Conservation (phyloP, 1,140 invertebrate genomes). For the Dufourea novaeangliae region DNA sequence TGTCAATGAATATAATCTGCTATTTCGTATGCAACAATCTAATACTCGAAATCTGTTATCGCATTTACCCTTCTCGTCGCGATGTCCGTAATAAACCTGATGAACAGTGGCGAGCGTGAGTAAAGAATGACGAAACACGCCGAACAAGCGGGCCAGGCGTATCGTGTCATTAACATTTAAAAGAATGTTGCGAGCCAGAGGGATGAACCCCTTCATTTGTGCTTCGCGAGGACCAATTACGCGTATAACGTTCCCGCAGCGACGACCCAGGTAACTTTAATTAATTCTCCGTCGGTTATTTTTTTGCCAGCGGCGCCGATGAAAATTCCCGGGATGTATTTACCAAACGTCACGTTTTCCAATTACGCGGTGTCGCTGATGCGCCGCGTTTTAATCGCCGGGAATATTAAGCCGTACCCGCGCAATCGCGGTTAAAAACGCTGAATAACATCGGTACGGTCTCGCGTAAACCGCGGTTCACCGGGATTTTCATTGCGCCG, state of each 20-base stretch:
- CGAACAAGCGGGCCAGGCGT: background rate
- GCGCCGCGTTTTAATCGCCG: conserved; percentile 27
- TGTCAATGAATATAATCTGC: no score
- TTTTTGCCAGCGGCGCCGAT: conserved; percentile 8
- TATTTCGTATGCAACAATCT: no score
- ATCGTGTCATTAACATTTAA: conserved; percentile 12
- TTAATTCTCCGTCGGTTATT: conserved; percentile 31
- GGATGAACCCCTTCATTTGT: background rate
- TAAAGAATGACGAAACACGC: background rate
- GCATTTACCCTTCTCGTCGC: no score
- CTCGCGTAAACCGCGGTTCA: background rate
- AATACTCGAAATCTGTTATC: no score
- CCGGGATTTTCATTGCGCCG: conserved; percentile 14
- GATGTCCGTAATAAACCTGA: no score
- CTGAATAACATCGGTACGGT: background rate
- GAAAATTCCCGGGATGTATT: conserved; percentile 27
- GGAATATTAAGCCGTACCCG: conserved; percentile 35
- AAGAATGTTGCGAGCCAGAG: background rate
- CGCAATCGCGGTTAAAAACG: background rate
- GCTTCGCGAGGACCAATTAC: background rate
- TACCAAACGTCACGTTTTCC: conserved; percentile 44
- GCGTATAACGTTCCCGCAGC: background rate
- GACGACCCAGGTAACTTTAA: conserved; percentile 14
- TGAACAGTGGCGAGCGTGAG: no score
- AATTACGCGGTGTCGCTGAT: conserved; percentile 41